Base-by-base conservation (phyloP, 2,113 vertebrate genomes). In the Ramphastos sulfuratus region DNA sequence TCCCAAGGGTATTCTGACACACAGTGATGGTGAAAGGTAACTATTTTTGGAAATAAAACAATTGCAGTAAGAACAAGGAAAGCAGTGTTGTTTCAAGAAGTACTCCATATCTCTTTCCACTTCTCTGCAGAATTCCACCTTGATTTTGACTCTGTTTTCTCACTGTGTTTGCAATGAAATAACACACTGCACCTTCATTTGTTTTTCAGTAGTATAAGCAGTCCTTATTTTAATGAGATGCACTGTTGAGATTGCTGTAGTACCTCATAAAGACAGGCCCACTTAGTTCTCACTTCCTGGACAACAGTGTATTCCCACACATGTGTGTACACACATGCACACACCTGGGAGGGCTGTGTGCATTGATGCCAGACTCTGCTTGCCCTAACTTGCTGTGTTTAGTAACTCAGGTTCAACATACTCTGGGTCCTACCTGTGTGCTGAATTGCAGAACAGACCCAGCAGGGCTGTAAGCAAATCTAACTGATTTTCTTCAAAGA, bases 31-130 rank as follows among this genome's bases (percentile, higher is more conserved):
- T 37, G 35, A 64, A 78, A 48, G 2, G 5, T 54, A 73, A 5
- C 6, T 95, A 37, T 79, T 93, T 89, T 48, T 82, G 37, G 75
- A 76, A 95, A 89, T 2, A 79, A 84, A 90, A 33, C 18, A 82
- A 10, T 39, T 73, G 11, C 35, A 59, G 25, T 39, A 72, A 63
- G 15, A 81, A 23, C 6, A 75, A 74, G 16, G n/a, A 77, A 93
- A 86, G 14, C 0, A 0, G 0, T 56, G 6, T 7, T 64, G 10
- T 39, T 88, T 88, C 50, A 86, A 89, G 59, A 76, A 65, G 70
- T 46, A 35, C 5, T 67, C 21, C 4, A 17, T 63, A 35, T 66
- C 16, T 69, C 4, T 7, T 18, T 83, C 71, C 75, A 44, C 4
- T 74, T 48, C 5, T 78, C 2, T 42, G 7, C 25, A 72, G 18